phyloP scores from a whole-genome alignment of 2,113 vertebrate genomes.

The Fukomys damarensis region DNA sequence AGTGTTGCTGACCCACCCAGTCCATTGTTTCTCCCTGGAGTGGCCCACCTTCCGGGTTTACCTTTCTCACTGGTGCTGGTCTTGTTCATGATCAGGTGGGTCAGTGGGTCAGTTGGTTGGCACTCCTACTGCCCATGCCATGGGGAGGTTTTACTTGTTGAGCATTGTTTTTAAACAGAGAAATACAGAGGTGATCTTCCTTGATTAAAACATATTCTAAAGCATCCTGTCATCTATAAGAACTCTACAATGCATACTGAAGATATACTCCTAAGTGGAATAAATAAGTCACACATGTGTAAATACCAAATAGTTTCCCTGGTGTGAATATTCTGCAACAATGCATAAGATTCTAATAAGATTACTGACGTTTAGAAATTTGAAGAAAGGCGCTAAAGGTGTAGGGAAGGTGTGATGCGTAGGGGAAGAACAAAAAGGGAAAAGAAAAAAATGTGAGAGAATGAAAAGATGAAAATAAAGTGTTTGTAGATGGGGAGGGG shows the following conservation, averaged over 20 bases:
- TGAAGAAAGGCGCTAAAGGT: no score
- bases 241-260: background rate
- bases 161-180: background rate
- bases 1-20: background rate
- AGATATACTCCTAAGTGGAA: no score
- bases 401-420: no score
- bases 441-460: no score
- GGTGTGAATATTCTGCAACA: no score
- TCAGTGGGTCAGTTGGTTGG: background rate
- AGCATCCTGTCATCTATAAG: rapidly evolving
- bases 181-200: background rate
- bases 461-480: no score
- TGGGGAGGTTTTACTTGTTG: background rate
- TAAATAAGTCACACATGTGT: no score
- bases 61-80: background rate
- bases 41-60: background rate
- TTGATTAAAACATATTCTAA: background rate
- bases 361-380: no score
- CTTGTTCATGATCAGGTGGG: background rate
- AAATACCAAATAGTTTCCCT: no score
- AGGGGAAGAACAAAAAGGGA: no score
- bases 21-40: background rate
- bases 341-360: no score
- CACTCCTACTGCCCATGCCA: background rate
- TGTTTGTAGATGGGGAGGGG: no score